Evolutionary conservation across 2,888 invertebrate genomes (phyloP).

Genomic region (Epistrophe grossulariae): DNA sequence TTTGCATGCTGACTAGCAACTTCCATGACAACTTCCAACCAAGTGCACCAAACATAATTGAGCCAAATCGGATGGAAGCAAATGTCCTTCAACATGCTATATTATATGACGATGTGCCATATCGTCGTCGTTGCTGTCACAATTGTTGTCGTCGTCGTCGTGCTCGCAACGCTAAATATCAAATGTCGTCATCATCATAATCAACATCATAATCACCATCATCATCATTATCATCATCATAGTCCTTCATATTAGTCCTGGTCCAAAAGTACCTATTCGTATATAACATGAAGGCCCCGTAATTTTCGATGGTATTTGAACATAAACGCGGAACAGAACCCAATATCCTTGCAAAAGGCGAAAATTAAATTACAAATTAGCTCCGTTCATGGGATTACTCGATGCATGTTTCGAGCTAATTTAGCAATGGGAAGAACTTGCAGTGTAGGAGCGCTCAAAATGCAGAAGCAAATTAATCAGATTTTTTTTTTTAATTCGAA

Average conservation of each 20-base stretch:
- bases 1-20: constrained; percentile 64
- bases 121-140: neutral
- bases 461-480: constrained; percentile 62
- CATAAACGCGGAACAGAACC: constrained; percentile 21
- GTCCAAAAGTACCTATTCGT: neutral
- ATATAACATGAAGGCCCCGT: neutral
- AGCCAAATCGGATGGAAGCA: constrained; percentile 61
- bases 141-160: too few species aligned
- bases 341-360: constrained; percentile 49
- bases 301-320: constrained; percentile 46
- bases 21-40: constrained; percentile 60
- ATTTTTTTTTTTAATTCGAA: constrained; percentile 19
- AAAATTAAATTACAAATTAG: constrained; percentile 74
- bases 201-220: neutral
- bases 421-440: constrained; percentile 51
- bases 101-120: neutral
- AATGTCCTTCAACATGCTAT: constrained; percentile 61
- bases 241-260: neutral
- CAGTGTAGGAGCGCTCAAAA: constrained; percentile 49
- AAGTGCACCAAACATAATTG: constrained; percentile 65
- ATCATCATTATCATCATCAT: neutral
- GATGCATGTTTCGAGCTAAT: constrained; percentile 64
- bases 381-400: constrained; percentile 49
- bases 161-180: neutral
- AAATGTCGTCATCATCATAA: constrained; percentile 2